These are phyloP conservation scores for Plagodis dolabraria DNA, from an alignment of 2,888 invertebrate genomes.

Conservation along the genomic window DNA sequence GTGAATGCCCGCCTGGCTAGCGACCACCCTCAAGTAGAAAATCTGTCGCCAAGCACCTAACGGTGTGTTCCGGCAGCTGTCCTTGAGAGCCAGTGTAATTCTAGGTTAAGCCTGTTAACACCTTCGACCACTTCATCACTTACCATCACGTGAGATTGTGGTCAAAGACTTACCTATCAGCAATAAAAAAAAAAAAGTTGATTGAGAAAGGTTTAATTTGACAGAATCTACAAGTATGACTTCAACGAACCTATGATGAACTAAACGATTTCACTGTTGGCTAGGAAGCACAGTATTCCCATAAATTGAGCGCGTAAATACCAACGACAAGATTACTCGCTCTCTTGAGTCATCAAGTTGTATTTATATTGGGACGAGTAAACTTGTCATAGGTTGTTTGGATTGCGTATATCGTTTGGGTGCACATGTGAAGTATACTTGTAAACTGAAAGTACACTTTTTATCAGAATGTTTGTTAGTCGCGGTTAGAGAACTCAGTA, in stretches of 20 bases:
- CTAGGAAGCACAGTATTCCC: not conserved
- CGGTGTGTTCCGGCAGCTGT: no score
- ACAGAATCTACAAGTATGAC: not conserved
- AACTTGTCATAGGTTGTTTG: slow-evolving; percentile 1
- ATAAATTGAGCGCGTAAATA: not conserved
- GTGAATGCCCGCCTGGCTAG: no score
- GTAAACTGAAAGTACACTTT: slow-evolving; percentile 6
- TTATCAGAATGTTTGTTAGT: slow-evolving; percentile 4
- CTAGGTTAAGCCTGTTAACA: no score
- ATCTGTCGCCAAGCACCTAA: no score
- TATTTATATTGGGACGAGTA: slow-evolving; percentile 2
- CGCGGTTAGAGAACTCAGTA: slow-evolving; percentile 1
- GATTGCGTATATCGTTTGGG: slow-evolving; percentile 4
- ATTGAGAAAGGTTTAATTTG: not conserved
- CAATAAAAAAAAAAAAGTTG: no score
- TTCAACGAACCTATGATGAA: not conserved
- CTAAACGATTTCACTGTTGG: not conserved
- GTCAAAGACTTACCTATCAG: no score
- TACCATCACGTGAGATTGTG: no score
- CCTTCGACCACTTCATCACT: no score
- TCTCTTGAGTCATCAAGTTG: not conserved
- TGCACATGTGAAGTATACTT: not conserved
- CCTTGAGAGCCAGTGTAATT: no score
- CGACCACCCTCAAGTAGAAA: no score
- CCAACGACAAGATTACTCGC: not conserved